Evolutionary conservation across 2,888 invertebrate species (phyloP), one percentile per base, ranked within the genome.

Genomic region (Spilarctia lutea): DNA sequence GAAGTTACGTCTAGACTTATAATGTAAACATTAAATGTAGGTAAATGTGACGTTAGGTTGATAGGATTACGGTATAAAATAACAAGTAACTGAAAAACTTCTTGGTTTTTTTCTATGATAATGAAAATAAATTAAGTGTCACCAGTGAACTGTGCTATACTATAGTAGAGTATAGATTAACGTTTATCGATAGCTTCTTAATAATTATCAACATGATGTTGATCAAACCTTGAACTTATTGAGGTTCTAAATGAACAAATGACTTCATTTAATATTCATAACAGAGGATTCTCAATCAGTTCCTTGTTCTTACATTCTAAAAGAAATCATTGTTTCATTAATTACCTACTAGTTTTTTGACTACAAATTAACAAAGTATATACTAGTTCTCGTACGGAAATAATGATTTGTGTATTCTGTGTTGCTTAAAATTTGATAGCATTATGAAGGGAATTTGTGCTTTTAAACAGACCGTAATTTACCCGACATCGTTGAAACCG

Each of bases 261-360:
- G 72, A 78, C 72, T 67, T 70, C 71, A 68, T 68, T 77, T 52
- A 73, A 78, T 65, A 77, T 75, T n/a, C n/a, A n/a, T n/a, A n/a
- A n/a, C n/a, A 75, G 74, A 76, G 73, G 74, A 48, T 68, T 56
- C 77, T 84, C 74, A 85, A 86, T 73, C 78, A 80, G 80, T 74
- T 84, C 86, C 83, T 89, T 90, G 88, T 88, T 80, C 76, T 67
- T 65, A 72, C 75, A 77, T 81, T 82, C 75, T 84, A 79, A 71
- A 86, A 85, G 72, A 81, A 80, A 75, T 66, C 77, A 52, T 86
- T 90, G 89, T 89, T 87, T 75, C 73, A 75, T 81, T 87, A 87
- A 91, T 89, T 89, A 85, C 78, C 80, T 79, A 81, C 74, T 77
- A 87, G 81, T 85, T 85, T 85, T 85, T 86, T 85, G 76, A 73